Evolutionary conservation across 1,140 invertebrate species (phyloP).

Genomic region (Maconellicoccus hirsutus): DNA sequence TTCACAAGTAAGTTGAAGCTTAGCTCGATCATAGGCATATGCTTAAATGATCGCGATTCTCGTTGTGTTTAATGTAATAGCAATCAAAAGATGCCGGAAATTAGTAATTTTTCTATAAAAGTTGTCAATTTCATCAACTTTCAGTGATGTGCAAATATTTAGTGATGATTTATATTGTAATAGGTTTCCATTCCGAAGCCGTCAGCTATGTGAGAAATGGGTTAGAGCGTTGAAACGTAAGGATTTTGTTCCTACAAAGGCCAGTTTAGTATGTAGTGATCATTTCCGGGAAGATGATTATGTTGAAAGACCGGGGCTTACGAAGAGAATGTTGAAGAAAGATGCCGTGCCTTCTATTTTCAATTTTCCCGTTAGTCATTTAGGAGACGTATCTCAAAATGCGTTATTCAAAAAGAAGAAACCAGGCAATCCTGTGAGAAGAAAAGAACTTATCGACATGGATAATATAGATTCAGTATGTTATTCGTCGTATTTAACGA

Average conservation of each 20-base stretch:
- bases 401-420: neutral
- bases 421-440: neutral
- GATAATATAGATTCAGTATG: neutral
- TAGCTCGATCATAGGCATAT: too few relatives aligned
- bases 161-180: neutral
- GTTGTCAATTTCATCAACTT: too few relatives aligned
- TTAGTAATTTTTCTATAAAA: too few relatives aligned
- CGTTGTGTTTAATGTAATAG: too few relatives aligned
- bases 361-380: constrained; percentile 11
- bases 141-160: neutral
- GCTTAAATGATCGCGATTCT: too few relatives aligned
- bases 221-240: neutral
- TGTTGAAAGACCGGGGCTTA: neutral
- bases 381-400: neutral
- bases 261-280: constrained; percentile 20
- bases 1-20: constrained; percentile 2
- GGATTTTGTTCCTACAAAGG: constrained; percentile 4
- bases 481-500: too few relatives aligned
- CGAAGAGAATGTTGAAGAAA: neutral
- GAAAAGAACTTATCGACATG: neutral
- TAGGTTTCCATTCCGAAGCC: constrained; percentile 11
- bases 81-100: too few relatives aligned
- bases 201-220: neutral
- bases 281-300: constrained; percentile 19
- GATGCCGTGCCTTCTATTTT: constrained; percentile 10